Percentiles rank a stretch among this genome's conserved stretches.
Conservation (phyloP, 2,113 vertebrate species). For the Plectropomus leopardus region DNA sequence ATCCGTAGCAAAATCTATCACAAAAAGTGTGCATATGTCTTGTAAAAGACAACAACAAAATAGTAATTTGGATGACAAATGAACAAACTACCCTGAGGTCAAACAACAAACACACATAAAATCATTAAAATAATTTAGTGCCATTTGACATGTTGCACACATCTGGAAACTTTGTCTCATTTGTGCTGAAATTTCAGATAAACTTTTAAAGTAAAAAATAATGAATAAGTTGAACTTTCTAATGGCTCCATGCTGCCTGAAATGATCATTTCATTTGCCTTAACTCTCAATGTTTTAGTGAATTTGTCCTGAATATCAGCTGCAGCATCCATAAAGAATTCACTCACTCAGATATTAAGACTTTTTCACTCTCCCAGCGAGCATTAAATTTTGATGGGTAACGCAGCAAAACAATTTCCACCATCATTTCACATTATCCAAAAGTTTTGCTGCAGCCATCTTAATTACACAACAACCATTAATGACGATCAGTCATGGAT, state of each 20-base stretch:
- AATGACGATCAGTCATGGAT: slow-evolving; percentile 6
- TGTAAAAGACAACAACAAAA: no score
- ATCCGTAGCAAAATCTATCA: no score
- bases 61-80: no score
- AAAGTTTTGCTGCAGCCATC: slow-evolving; percentile 23
- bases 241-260: neutral
- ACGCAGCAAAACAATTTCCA: slow-evolving; percentile 21
- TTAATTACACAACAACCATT: slow-evolving; percentile 35
- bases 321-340: neutral
- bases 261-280: neutral
- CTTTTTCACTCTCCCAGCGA: neutral
- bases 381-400: neutral
- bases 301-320: neutral
- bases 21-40: no score
- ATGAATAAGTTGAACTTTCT: neutral
- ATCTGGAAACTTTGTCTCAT: neutral
- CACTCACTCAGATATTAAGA: neutral
- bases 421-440: slow-evolving; percentile 12
- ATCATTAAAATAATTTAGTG: neutral
- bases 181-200: neutral
- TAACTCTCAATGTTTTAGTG: neutral
- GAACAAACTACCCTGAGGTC: no score
- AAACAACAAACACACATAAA: no score
- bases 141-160: neutral
- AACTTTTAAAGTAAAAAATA: neutral